These are phyloP conservation scores for Platanista minor DNA, from an alignment of 2,113 vertebrate genomes.

Conservation along the genomic window DNA sequence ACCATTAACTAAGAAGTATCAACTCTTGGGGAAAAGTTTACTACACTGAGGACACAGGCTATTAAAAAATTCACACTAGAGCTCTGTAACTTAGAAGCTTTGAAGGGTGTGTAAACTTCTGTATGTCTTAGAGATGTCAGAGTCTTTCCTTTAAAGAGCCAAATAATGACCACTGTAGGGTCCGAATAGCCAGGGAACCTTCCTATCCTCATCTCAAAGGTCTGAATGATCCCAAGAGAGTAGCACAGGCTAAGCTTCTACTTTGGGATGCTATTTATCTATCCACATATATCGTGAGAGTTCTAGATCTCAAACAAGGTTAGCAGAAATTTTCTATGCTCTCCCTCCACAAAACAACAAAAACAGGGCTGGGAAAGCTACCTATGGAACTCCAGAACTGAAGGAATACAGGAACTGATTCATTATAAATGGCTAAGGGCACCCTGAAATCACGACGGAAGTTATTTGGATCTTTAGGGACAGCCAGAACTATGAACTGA, in stretches of 20 bases:
- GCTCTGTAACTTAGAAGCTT: not conserved
- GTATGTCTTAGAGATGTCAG: not conserved
- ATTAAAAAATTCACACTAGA: not conserved
- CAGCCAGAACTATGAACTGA: not conserved
- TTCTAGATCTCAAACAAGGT: not conserved
- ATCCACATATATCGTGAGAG: not conserved
- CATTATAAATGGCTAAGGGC: not conserved
- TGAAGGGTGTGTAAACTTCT: not conserved
- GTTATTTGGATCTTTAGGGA: not conserved
- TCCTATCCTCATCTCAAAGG: not conserved
- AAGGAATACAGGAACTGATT: not conserved
- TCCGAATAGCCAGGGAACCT: not conserved
- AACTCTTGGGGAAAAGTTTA: not conserved
- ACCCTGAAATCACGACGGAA: not conserved
- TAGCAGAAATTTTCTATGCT: not conserved
- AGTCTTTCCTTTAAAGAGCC: not conserved
- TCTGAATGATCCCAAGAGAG: not conserved
- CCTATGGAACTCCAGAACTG: not conserved
- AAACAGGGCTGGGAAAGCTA: not conserved
- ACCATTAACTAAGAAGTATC: not conserved
- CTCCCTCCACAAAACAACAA: not conserved
- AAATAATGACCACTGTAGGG: not conserved
- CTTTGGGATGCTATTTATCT: not conserved
- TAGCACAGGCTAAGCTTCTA: not conserved
- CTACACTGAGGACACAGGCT: not conserved